phyloP scores from a whole-genome alignment of 2,888 invertebrate genomes.

The Dorcus parallelipipedus region DNA sequence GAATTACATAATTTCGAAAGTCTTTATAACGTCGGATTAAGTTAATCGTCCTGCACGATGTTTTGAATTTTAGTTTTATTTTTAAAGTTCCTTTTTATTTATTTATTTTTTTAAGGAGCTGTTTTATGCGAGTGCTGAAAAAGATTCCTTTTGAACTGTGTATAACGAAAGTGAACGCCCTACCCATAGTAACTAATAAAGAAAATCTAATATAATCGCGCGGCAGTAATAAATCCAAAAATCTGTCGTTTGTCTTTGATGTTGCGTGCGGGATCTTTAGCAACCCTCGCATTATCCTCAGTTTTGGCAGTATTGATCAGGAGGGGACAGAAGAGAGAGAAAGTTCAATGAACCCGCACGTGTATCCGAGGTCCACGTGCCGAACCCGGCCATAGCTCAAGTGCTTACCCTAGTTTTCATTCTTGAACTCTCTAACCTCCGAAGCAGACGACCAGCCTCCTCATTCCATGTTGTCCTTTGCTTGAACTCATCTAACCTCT shows the following conservation, averaged over 20 bases:
- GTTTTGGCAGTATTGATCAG: constrained; percentile 27
- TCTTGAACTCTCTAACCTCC: constrained; percentile 20
- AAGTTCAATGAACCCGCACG: constrained; percentile 38
- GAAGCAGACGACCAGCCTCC: not conserved
- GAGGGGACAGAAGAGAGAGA: constrained; percentile 13
- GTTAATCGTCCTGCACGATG: no score
- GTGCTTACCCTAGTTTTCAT: constrained; percentile 41
- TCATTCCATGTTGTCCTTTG: not conserved
- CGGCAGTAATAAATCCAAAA: not conserved
- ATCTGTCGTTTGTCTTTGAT: not conserved
- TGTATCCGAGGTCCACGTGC: constrained; percentile 38
- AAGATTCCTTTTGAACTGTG: no score
- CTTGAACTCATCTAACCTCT: not conserved
- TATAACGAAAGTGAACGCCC: no score
- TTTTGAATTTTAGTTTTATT: no score
- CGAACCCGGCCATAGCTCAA: constrained; percentile 39
- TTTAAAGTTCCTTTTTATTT: no score
- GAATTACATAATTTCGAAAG: no score
- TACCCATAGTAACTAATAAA: no score
- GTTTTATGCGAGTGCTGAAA: no score
- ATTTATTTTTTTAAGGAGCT: no score
- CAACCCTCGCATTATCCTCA: not conserved
- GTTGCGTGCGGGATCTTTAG: not conserved
- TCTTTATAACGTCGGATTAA: no score
- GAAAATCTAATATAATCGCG: no score